Conservation (phyloP, 2,888 invertebrate species). For the Fabriciana adippe region DNA sequence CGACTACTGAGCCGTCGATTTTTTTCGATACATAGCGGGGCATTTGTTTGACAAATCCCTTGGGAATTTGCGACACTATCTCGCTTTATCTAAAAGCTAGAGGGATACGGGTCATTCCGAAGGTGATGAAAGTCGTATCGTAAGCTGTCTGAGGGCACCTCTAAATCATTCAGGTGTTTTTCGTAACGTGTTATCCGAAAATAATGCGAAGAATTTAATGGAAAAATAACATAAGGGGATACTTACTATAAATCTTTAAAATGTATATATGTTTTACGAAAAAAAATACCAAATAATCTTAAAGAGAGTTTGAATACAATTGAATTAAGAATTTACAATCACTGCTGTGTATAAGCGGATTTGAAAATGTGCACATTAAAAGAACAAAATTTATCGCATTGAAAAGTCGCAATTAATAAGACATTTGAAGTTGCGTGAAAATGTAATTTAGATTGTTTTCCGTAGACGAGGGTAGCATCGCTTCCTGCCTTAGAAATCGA, state of each 20-base stretch:
- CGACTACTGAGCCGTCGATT: slow-evolving; percentile 76
- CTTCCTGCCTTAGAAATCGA: slow-evolving; percentile 68
- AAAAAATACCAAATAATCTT: neutral
- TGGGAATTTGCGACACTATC: slow-evolving; percentile 74
- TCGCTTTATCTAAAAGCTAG: slow-evolving; percentile 74
- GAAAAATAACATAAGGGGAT: neutral
- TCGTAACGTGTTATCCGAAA: slow-evolving; percentile 36
- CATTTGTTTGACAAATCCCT: slow-evolving; percentile 83
- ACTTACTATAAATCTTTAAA: neutral
- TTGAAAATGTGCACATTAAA: slow-evolving; percentile 72
- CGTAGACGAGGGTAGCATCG: slow-evolving; percentile 64
- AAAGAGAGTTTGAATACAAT: slow-evolving; percentile 20
- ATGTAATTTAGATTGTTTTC: slow-evolving; percentile 83
- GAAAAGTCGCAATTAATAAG: slow-evolving; percentile 83
- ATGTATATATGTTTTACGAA: neutral
- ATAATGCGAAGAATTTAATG: neutral
- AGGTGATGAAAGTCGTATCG: slow-evolving; percentile 80
- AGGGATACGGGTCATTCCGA: slow-evolving; percentile 77
- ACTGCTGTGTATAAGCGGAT: slow-evolving; percentile 76
- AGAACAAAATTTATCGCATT: slow-evolving; percentile 80
- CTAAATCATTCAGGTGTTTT: slow-evolving; percentile 79
- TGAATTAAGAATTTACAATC: slow-evolving; percentile 68
- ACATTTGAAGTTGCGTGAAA: slow-evolving; percentile 83
- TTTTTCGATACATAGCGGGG: slow-evolving; percentile 75
- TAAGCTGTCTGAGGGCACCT: slow-evolving; percentile 60